Conservation (phyloP, 2,888 invertebrate genomes). For the Dermolepida albohirtum region DNA sequence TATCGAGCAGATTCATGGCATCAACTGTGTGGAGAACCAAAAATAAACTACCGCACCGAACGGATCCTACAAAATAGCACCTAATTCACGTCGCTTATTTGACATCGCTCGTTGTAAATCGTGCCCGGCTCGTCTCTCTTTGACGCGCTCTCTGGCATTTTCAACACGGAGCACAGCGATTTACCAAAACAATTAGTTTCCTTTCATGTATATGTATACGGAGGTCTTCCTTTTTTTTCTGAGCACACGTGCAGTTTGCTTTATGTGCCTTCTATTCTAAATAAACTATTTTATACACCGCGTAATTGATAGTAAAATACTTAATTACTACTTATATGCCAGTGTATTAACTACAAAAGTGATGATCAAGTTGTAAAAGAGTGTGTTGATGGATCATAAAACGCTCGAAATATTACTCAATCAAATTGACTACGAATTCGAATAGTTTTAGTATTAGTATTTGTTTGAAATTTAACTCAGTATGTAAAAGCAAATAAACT, state of each 20-base stretch:
- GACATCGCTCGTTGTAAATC: slow-evolving; percentile 52
- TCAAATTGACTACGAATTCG: no score
- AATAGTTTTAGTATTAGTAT: no score
- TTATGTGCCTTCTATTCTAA: slow-evolving; percentile 19
- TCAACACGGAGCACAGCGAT: slow-evolving; percentile 42
- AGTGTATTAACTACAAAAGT: slow-evolving; percentile 26
- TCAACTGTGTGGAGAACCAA: slow-evolving; percentile 46
- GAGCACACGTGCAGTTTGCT: not conserved
- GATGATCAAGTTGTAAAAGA: slow-evolving; percentile 27
- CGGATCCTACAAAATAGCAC: slow-evolving; percentile 53
- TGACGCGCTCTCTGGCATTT: slow-evolving; percentile 48
- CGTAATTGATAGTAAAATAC: slow-evolving; percentile 36
- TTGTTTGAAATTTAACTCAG: no score
- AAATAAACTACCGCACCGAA: slow-evolving; percentile 51
- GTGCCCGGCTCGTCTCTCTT: slow-evolving; percentile 47
- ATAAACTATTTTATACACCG: slow-evolving; percentile 32
- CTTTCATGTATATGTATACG: slow-evolving; percentile 17
- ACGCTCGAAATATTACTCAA: slow-evolving; percentile 10
- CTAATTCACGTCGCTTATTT: slow-evolving; percentile 53
- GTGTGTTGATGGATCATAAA: slow-evolving; percentile 31
- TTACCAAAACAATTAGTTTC: slow-evolving; percentile 43
- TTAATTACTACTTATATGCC: slow-evolving; percentile 31
- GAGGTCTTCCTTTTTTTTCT: slow-evolving; percentile 5
- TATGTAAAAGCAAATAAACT: no score
- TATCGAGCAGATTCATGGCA: slow-evolving; percentile 53